phyloP scores from a whole-genome alignment of 2,113 vertebrate species.

The Ondatra zibethicus region DNA sequence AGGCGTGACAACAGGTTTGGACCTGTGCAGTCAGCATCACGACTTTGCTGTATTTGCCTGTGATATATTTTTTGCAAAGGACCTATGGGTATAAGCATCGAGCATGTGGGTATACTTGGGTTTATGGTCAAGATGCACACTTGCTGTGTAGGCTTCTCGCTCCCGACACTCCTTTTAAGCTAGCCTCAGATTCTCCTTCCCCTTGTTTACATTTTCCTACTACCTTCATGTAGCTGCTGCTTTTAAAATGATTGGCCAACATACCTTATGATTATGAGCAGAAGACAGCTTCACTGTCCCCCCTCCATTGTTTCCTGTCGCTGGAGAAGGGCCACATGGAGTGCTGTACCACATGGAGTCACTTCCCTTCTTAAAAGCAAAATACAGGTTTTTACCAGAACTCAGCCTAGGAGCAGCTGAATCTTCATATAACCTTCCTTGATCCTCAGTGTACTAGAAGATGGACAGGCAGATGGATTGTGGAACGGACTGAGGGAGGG shows the following conservation, averaged over 20 bases:
- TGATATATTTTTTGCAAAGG: too few species aligned
- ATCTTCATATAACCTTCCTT: rapidly evolving
- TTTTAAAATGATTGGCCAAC: background rate
- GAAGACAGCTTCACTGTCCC: rapidly evolving
- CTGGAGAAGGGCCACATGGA: too few species aligned
- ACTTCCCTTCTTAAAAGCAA: background rate
- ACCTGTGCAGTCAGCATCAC: rapidly evolving
- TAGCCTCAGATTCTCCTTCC: background rate
- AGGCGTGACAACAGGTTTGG: background rate
- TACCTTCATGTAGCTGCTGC: background rate
- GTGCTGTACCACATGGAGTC: background rate
- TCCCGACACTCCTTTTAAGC: rapidly evolving
- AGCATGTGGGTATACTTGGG: background rate
- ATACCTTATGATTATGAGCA: background rate
- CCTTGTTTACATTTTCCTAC: background rate
- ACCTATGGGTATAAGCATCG: background rate
- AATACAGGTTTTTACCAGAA: too few species aligned
- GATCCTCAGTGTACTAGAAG: rapidly evolving
- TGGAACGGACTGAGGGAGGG: background rate
- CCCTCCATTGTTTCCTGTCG: rapidly evolving
- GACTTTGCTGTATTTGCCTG: rapidly evolving
- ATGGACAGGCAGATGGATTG: background rate
- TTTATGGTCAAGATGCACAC: background rate
- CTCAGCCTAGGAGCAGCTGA: background rate
- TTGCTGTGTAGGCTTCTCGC: background rate